Evolutionary conservation across 2,888 invertebrate species (phyloP).

Genomic region (Euphydryas editha): DNA sequence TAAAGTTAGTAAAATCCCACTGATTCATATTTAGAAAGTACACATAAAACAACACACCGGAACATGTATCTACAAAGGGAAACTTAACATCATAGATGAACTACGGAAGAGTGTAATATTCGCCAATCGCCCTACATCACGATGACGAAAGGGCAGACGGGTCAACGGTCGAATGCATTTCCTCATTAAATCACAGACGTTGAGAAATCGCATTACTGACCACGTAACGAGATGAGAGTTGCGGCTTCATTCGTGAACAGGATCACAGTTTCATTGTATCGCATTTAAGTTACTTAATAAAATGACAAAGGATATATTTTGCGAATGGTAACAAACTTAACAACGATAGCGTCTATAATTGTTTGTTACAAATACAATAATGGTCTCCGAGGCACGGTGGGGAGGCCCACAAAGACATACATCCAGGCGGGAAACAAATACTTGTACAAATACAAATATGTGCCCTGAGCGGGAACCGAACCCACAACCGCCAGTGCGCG

Average conservation of each 20-base stretch:
- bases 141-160: conserved; percentile 41
- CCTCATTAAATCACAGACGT: conserved; percentile 62
- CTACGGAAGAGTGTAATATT: conserved; percentile 9
- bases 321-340: background rate
- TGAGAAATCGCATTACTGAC: conserved; percentile 13
- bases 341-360: no score
- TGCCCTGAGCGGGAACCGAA: no score
- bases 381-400: no score
- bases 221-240: conserved; percentile 10
- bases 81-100: background rate
- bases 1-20: no score
- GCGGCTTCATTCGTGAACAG: background rate
- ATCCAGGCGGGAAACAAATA: no score
- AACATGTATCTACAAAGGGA: no score
- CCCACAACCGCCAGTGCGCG: no score
- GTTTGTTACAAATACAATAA: no score
- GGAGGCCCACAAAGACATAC: no score
- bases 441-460: no score
- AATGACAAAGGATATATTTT: background rate
- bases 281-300: background rate
- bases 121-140: conserved; percentile 5
- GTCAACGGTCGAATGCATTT: conserved; percentile 61
- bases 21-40: no score
- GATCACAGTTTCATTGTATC: no score
- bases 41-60: background rate